Evolutionary conservation across 2,888 invertebrate species (phyloP).

Genomic region (Eupithecia tripunctaria): DNA sequence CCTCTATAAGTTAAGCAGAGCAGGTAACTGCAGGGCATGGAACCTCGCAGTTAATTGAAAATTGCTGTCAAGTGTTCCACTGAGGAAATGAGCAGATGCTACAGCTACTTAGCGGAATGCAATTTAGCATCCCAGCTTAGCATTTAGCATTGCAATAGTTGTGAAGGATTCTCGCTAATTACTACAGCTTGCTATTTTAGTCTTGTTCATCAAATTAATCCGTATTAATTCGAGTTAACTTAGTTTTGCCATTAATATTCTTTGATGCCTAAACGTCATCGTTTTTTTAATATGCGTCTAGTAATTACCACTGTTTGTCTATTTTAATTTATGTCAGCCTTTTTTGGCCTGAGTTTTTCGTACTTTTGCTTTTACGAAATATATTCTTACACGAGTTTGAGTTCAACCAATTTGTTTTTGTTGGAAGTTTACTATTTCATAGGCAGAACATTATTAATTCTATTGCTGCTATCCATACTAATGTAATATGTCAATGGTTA

Average conservation of each 20-base stretch:
- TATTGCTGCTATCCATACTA: too few species aligned
- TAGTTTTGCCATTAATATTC: neutral
- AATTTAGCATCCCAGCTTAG: conserved; percentile 40
- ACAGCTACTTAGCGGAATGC: conserved; percentile 48
- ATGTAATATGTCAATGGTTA: neutral
- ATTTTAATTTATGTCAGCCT: neutral
- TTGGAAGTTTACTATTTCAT: neutral
- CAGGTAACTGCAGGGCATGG: neutral
- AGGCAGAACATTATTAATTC: neutral
- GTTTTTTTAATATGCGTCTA: neutral
- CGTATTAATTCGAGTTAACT: neutral
- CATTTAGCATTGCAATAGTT: conserved; percentile 33
- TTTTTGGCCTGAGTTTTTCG: neutral
- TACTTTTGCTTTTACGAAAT: neutral
- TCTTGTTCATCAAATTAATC: neutral
- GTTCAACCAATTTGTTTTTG: too few species aligned
- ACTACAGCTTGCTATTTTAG: conserved; percentile 1
- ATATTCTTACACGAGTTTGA: neutral
- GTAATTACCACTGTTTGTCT: neutral
- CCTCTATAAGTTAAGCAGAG: neutral
- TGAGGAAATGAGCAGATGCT: conserved; percentile 50
- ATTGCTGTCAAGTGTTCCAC: conserved; percentile 55
- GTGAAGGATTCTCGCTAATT: conserved; percentile 21
- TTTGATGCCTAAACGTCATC: too few species aligned
- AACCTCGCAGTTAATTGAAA: conserved; percentile 53